These are phyloP conservation scores for Pimephales promelas DNA, from an alignment of 2,113 vertebrate genomes.

Conservation along the genomic window DNA sequence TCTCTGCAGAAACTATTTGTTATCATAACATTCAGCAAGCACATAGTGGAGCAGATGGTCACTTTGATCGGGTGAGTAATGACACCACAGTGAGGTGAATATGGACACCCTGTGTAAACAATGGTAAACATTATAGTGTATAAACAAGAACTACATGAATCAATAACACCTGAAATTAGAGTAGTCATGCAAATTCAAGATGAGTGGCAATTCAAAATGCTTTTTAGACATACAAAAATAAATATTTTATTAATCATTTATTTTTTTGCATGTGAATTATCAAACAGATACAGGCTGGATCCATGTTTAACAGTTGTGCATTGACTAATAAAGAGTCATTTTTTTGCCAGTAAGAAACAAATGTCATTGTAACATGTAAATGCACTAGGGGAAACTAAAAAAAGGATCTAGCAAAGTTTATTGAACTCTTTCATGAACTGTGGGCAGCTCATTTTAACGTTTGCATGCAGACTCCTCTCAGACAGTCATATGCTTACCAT, in stretches of 20 bases:
- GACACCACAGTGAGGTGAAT: background rate
- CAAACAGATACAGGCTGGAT: background rate
- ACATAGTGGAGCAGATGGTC: conserved; percentile 99
- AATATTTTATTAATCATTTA: background rate
- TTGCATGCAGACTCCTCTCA: conserved; percentile 22
- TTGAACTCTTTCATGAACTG: background rate
- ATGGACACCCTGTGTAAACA: background rate
- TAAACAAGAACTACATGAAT: background rate
- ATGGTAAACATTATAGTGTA: background rate
- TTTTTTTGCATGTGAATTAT: background rate
- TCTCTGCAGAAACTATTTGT: conserved; percentile 96
- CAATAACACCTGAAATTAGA: background rate
- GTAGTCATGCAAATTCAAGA: background rate
- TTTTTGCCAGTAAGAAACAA: background rate
- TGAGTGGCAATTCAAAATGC: background rate
- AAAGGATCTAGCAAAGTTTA: conserved; percentile 20
- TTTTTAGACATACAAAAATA: background rate
- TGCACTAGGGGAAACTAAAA: background rate
- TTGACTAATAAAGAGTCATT: background rate
- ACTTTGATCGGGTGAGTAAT: conserved; percentile 93
- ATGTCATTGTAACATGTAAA: background rate
- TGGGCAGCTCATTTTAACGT: background rate
- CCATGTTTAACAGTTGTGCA: background rate
- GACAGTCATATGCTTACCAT: conserved; percentile 25
- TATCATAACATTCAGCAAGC: conserved; percentile 98